phyloP scores from a whole-genome alignment of 2,113 vertebrate species.

The Fulica atra region DNA sequence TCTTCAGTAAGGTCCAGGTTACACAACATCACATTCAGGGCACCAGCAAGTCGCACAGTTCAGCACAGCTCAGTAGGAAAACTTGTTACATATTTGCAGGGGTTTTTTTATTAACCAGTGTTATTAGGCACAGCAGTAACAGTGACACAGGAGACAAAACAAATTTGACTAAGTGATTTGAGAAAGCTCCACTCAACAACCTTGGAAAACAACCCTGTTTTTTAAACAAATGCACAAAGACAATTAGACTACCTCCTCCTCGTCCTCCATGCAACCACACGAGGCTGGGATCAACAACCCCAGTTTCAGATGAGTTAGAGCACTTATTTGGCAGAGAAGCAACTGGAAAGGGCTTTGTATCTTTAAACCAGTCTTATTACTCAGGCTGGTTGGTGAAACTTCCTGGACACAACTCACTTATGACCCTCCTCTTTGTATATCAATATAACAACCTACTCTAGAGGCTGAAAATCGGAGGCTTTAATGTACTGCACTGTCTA shows the following conservation, averaged over 20 bases:
- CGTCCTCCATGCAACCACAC: background rate
- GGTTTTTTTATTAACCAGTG: background rate
- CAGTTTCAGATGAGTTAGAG: background rate
- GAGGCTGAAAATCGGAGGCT: constrained; percentile 18
- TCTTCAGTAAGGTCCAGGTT: background rate
- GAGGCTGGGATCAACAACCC: background rate
- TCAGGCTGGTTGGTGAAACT: background rate
- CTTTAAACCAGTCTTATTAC: background rate
- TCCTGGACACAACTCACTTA: background rate
- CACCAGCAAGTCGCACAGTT: background rate
- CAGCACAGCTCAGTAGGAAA: background rate
- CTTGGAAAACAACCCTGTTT: background rate
- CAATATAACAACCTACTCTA: constrained; percentile 13
- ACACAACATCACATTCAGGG: background rate
- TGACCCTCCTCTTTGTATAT: background rate
- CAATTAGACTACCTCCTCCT: background rate
- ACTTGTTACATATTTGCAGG: background rate
- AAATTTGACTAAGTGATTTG: background rate
- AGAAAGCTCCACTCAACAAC: background rate
- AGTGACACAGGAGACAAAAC: background rate
- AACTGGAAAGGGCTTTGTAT: background rate
- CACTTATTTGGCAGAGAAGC: background rate
- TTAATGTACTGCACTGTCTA: constrained; percentile 42
- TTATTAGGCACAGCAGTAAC: background rate
- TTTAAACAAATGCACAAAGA: background rate